These are phyloP conservation scores for Momotus momota DNA, from an alignment of 2,797 vertebrate genomes.

Conservation along the genomic window DNA sequence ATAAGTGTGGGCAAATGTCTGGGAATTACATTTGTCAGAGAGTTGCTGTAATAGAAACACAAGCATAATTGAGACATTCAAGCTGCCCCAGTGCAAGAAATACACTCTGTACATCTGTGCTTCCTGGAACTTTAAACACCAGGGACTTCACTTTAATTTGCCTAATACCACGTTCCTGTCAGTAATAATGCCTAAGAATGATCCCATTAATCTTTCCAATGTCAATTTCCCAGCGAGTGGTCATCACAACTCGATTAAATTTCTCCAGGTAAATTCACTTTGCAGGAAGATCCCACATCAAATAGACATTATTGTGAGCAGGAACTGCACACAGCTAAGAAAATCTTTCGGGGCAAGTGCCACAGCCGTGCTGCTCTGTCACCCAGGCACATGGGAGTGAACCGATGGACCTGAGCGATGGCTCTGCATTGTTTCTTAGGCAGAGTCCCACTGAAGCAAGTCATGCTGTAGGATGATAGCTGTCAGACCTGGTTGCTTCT, in stretches of 20 bases:
- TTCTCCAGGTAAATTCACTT: conserved; percentile 64
- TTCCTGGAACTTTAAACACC: conserved; percentile 68
- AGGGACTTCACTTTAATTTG: conserved; percentile 62
- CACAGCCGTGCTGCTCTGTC: not conserved
- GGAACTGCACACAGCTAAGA: not conserved
- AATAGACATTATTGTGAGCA: not conserved
- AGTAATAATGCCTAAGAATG: conserved; percentile 50
- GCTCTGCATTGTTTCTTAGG: not conserved
- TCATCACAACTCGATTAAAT: conserved; percentile 52
- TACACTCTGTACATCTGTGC: conserved; percentile 40
- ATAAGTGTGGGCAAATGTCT: conserved; percentile 31
- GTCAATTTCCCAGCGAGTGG: conserved; percentile 40
- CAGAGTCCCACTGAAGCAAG: not conserved
- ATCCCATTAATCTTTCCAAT: conserved; percentile 57
- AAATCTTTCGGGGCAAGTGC: not conserved
- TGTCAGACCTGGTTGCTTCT: not conserved
- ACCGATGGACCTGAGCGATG: not conserved
- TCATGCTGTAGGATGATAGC: not conserved
- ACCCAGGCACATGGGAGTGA: not conserved
- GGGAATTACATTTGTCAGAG: conserved; percentile 47
- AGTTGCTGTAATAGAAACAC: conserved; percentile 54
- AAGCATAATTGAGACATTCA: conserved; percentile 67
- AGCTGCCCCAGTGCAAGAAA: conserved; percentile 55
- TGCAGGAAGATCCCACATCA: conserved; percentile 1
- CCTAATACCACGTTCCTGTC: conserved; percentile 47